Base-by-base conservation (phyloP, 2,797 vertebrate species). In the Halcyon leucocephala region DNA sequence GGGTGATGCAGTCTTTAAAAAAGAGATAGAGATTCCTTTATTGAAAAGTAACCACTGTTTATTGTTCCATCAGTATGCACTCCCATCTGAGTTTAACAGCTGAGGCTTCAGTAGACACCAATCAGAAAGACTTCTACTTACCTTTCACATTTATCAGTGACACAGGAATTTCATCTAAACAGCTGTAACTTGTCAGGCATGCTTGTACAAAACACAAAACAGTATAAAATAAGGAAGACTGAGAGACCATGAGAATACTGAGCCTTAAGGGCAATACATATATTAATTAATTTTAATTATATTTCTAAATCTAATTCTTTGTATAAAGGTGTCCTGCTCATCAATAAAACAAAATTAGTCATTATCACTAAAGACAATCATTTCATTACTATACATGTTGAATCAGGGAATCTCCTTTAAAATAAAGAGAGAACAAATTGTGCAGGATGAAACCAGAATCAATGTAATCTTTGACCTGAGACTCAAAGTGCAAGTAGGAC, bases 121-220 rank as follows among this genome's bases (percentile, higher is more conserved):
- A 67, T 88, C 64, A 93, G 46, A 65, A 82, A 54, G 26, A 74
- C 26, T 95, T 64, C 28, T 86, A 31, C 18, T 93, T 93, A 89
- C n/a, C 16, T 93, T 95, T 93, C 70, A 48, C 14, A 29, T 95
- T 93, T 82, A 37, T 42, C 70, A 96, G 24, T 73, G 48, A 80
- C n/a, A 69, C 13, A 64, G n/a, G 20, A 61, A 74, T 26, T 67
- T 83, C n/a, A 52, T 57, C 15, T 74, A 79, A 87, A 90, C 17
- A 15, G 39, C 18, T 69, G 26, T 55, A 57, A 92, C 88, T 94
- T 89, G 13, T 46, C 14, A 52, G 46, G n/a, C 89, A 85, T 65
- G 62, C 44, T 58, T 84, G 5, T 52, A 67, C 5, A 39, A 89
- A 86, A 72, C 16, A 67, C 37, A 79, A 78, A 70, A 51, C 2